Evolutionary conservation across 2,888 invertebrate species (phyloP), one percentile per base, ranked within the genome.

Genomic region (Ophonus ardosiacus): DNA sequence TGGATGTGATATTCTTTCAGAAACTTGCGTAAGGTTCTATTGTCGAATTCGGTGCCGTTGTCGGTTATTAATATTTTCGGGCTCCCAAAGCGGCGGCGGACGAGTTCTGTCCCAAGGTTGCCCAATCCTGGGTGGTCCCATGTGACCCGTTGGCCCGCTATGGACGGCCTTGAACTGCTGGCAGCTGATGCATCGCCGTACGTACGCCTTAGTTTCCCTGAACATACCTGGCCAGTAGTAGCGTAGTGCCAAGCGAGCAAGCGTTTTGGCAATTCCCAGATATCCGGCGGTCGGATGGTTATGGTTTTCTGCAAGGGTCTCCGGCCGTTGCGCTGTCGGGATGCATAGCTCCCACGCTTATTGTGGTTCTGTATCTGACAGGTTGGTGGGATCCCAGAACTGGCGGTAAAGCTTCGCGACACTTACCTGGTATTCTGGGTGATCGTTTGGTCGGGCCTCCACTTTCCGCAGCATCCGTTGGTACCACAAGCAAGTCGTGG

Each of bases 121-220:
- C 0, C 24, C 31, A 6, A 68, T 10, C 31, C 2, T 71, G 0
- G 40, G 40, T 6, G 71, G 71, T 6, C 68, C 7, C 88, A 88
- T 87, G 15, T 86, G 57, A 51, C 88, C 88, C 0, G 88, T 31
- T 0, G 86, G 78, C 63, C 82, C 71, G 17, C 81, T 86, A 76
- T 86, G 88, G 0, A 85, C 40, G 0, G 86, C 13, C 84, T 88
- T 88, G 43, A 83, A 88, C 87, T 71, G 87, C 87, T 88, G 87
- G 79, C 88, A 89, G 3, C 51, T 84, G 0, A 21, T 13, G 81
- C 88, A 90, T 0, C 24, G 51, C 10, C 87, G 43, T 0, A 88
- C 87, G 74, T 86, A 86, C 0, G 13, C 18, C 0, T 56, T 56
- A 13, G 81, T 63, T n/a, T 87, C 81, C 31, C 15, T 43, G 7